Evolutionary conservation across 2,113 vertebrate species (phyloP).

Genomic region (Spilogale gracilis): DNA sequence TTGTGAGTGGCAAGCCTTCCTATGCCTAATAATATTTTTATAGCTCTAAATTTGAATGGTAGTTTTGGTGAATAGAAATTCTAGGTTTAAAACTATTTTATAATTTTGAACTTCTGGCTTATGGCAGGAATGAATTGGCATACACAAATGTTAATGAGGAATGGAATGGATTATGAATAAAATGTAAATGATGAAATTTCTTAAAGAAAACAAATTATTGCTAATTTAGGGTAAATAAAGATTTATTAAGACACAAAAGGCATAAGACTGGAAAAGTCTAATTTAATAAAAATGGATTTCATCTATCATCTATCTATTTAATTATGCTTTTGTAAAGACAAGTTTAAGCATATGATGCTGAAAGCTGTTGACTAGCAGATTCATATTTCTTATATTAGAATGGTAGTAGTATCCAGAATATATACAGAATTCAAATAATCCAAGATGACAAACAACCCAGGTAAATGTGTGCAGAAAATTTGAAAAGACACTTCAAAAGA

Average conservation of each 20-base stretch:
- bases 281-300: slow-evolving; percentile 1
- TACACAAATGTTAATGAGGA: background rate
- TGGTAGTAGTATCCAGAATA: background rate
- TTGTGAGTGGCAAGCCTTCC: background rate
- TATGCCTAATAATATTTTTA: slow-evolving; percentile 11
- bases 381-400: slow-evolving; percentile 16
- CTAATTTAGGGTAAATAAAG: background rate
- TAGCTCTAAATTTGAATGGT: background rate
- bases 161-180: background rate
- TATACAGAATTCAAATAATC: slow-evolving; percentile 33
- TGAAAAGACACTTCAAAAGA: slow-evolving; percentile 44
- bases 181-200: background rate
- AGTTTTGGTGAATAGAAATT: background rate
- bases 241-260: slow-evolving; percentile 11
- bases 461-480: slow-evolving; percentile 11
- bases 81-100: background rate
- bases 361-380: background rate
- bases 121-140: background rate
- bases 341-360: background rate
- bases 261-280: slow-evolving; percentile 11
- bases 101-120: background rate
- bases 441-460: slow-evolving; percentile 17
- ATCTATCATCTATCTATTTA: background rate
- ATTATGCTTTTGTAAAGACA: background rate
- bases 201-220: slow-evolving; percentile 5